These are phyloP conservation scores for Eupeodes latifasciatus DNA, from an alignment of 2,888 invertebrate genomes.

Conservation along the genomic window DNA sequence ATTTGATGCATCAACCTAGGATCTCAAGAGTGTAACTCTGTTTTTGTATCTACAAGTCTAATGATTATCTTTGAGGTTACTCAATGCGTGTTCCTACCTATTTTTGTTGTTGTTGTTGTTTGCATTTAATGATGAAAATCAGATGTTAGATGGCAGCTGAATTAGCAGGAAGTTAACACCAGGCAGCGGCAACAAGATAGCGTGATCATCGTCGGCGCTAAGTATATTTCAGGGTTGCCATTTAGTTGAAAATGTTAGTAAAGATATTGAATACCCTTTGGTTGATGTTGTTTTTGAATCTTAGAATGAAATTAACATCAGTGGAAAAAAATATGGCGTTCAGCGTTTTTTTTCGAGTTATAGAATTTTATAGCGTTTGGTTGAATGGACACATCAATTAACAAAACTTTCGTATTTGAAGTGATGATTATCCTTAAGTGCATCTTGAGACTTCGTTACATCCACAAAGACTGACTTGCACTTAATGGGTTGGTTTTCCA, in stretches of 20 bases:
- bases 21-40: slow-evolving; percentile 40
- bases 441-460: no score
- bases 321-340: no score
- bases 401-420: no score
- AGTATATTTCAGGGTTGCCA: slow-evolving; percentile 21
- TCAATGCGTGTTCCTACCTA: slow-evolving; percentile 33
- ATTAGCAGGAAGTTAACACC: slow-evolving; percentile 51
- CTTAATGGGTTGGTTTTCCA: no score
- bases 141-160: slow-evolving; percentile 53
- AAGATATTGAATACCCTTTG: no score
- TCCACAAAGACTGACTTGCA: no score
- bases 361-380: no score
- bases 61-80: slow-evolving; percentile 64
- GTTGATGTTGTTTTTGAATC: no score
- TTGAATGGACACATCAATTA: no score
- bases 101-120: slow-evolving; percentile 21
- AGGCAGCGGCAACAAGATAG: neutral
- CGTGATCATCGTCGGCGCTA: slow-evolving; percentile 28
- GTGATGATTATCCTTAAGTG: no score
- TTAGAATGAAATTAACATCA: no score
- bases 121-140: slow-evolving; percentile 53
- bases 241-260: neutral
- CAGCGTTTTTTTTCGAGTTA: no score
- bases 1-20: slow-evolving; percentile 32
- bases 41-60: slow-evolving; percentile 67